Conservation (phyloP, 2,113 vertebrate genomes). For the Phyllopteryx taeniolatus region DNA sequence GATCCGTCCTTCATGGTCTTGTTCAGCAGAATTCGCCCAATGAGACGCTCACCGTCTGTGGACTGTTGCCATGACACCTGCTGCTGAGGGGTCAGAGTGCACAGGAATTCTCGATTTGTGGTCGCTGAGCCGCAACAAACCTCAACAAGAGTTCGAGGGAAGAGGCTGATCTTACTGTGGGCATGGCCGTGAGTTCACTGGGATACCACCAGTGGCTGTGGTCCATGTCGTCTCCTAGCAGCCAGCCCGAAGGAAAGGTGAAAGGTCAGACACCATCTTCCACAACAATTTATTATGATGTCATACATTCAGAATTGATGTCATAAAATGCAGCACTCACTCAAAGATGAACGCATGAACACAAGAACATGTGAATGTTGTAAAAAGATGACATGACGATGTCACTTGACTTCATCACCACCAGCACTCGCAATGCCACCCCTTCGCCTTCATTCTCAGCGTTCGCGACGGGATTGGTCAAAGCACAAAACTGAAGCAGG, state of each 20-base stretch:
- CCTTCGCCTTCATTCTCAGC: background rate
- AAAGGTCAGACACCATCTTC: background rate
- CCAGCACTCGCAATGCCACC: background rate
- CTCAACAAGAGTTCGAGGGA: slow-evolving; percentile 43
- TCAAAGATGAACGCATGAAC: background rate
- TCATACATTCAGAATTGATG: background rate
- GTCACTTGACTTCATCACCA: background rate
- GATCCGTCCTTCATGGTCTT: slow-evolving; percentile 93
- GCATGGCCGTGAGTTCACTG: slow-evolving; percentile 86
- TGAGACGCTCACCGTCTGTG: slow-evolving; percentile 92
- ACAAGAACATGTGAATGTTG: background rate
- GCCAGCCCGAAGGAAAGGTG: slow-evolving; percentile 4
- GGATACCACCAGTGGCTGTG: slow-evolving; percentile 91
- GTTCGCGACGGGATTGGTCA: background rate
- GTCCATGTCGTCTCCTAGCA: slow-evolving; percentile 93
- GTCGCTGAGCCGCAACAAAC: background rate
- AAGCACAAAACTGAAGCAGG: background rate
- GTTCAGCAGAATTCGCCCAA: slow-evolving; percentile 93
- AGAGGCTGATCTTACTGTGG: slow-evolving; percentile 79
- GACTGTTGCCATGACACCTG: slow-evolving; percentile 95
- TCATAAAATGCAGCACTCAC: background rate
- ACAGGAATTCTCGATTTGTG: background rate
- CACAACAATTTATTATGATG: background rate
- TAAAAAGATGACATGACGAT: background rate
- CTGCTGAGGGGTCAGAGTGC: slow-evolving; percentile 70